Evolutionary conservation across 2,888 invertebrate genomes (phyloP).

Genomic region (Achlya flavicornis): DNA sequence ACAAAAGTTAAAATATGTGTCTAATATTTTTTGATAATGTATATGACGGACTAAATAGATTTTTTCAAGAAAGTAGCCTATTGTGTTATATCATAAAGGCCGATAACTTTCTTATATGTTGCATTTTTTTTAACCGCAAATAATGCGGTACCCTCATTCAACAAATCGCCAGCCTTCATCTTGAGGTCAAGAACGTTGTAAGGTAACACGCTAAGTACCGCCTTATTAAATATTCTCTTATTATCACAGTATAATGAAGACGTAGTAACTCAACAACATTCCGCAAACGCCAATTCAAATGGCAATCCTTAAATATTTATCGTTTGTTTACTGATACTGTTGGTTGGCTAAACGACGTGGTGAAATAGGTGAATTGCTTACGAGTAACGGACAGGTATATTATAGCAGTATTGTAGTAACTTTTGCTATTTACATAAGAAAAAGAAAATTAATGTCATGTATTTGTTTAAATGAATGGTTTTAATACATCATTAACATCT

Average conservation of each 20-base stretch:
- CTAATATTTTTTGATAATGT: too few species aligned
- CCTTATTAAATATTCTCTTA: slow-evolving; percentile 8
- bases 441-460: too few species aligned
- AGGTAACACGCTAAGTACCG: background rate
- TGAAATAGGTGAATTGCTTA: background rate
- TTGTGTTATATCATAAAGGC: too few species aligned
- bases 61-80: too few species aligned
- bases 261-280: slow-evolving; percentile 12
- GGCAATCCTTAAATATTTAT: slow-evolving; percentile 10
- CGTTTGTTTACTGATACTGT: slow-evolving; percentile 7
- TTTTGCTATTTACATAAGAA: background rate
- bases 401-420: background rate
- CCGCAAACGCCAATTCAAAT: slow-evolving; percentile 5
- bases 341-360: background rate
- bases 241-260: slow-evolving; percentile 7
- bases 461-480: too few species aligned
- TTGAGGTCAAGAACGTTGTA: background rate
- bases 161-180: background rate
- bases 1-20: too few species aligned
- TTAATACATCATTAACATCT: too few species aligned
- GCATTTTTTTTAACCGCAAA: background rate
- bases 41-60: too few species aligned
- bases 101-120: too few species aligned
- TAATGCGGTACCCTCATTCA: background rate
- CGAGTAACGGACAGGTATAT: background rate